phyloP scores from a whole-genome alignment of 2,113 vertebrate species.

The Peucedramus taeniatus region DNA sequence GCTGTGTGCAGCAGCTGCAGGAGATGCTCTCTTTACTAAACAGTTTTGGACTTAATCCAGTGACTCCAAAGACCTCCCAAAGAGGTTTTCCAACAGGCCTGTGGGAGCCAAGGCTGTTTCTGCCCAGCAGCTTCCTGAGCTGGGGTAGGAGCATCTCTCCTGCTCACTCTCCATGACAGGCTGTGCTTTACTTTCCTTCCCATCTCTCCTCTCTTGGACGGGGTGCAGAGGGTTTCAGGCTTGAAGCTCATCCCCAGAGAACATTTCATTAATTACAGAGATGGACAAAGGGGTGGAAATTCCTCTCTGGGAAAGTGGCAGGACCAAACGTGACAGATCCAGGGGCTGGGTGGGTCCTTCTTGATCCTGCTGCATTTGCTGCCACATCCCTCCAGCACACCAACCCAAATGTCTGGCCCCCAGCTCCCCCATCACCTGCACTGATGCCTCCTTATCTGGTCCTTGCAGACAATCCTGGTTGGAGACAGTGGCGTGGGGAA shows the following conservation, averaged over 20 bases:
- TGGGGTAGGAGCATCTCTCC: background rate
- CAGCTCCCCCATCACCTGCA: accelerated
- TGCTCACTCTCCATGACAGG: accelerated
- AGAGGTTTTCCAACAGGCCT: background rate
- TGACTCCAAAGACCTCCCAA: background rate
- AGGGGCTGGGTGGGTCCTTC: background rate
- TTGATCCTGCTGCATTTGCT: background rate
- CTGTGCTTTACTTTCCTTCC: background rate
- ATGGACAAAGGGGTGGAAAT: background rate
- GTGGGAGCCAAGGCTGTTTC: background rate
- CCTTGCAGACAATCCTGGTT: constrained; percentile 86
- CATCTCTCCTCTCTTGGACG: background rate
- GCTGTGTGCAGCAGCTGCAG: background rate
- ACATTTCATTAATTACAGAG: background rate
- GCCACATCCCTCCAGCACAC: background rate
- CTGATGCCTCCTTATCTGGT: background rate
- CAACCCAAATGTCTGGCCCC: background rate
- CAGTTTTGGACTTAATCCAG: background rate
- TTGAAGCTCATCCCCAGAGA: background rate
- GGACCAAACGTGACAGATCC: background rate
- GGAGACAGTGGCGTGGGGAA: constrained; percentile 91
- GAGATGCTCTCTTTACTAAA: background rate
- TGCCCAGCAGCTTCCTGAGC: accelerated
- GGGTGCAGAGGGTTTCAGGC: background rate
- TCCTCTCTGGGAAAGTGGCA: background rate